phyloP scores from a whole-genome alignment of 2,797 vertebrate genomes.

The Coracias cyanogaster region DNA sequence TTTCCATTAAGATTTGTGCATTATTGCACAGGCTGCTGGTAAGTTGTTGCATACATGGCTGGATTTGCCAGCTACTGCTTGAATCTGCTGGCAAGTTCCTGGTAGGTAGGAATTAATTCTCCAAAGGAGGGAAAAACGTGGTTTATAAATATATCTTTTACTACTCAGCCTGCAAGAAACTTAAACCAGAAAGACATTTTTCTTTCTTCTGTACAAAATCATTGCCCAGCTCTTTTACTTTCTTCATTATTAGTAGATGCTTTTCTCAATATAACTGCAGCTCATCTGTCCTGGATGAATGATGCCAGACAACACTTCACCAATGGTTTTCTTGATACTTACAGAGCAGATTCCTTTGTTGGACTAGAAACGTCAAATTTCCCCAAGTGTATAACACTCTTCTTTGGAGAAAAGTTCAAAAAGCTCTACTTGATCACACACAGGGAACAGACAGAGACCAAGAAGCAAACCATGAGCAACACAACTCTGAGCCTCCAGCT shows the following conservation, averaged over 20 bases:
- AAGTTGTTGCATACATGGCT: not conserved
- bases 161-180: not conserved
- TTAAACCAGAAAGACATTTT: not conserved
- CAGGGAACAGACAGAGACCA: not conserved
- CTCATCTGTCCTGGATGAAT: not conserved
- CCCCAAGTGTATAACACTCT: not conserved
- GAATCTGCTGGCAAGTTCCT: constrained; percentile 35
- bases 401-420: not conserved
- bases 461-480: not conserved
- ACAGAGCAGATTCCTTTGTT: not conserved
- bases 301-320: not conserved
- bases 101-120: constrained; percentile 24
- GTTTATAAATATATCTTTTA: not conserved
- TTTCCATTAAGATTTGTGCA: constrained; percentile 37
- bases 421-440: not conserved
- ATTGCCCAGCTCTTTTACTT: not conserved
- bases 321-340: not conserved
- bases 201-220: not conserved
- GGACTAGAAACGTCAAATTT: not conserved
- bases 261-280: not conserved
- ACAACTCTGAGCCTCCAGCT: not conserved
- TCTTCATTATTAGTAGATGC: not conserved
- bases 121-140: not conserved
- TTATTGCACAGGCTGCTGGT: not conserved
- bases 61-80: not conserved